Conservation (phyloP, 1,140 invertebrate species). For the Drosophila burlai region DNA sequence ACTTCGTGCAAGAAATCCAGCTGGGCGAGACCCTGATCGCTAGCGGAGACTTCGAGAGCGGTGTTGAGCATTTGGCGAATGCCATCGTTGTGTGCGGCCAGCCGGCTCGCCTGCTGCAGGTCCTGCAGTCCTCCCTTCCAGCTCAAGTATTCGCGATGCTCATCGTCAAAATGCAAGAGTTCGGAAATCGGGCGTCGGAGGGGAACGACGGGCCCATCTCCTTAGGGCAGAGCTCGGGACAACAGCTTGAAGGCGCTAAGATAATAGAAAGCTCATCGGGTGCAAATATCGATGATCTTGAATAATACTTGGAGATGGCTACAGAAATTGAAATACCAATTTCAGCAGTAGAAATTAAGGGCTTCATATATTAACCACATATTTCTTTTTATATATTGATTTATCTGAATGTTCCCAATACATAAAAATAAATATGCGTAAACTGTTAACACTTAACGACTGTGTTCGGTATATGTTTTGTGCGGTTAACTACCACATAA, state of each 20-base stretch:
- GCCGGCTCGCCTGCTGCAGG: conserved; percentile 95
- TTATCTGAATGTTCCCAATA: conserved; percentile 53
- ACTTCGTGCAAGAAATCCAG: conserved; percentile 89
- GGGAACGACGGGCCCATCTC: conserved; percentile 54
- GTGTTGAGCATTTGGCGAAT: conserved; percentile 97
- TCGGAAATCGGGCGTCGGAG: conserved; percentile 75
- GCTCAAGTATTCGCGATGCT: conserved; percentile 95
- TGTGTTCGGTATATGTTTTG: conserved; percentile 23
- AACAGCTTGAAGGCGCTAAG: conserved; percentile 51
- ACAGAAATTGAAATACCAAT: conserved; percentile 54
- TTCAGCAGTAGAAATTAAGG: conserved; percentile 67
- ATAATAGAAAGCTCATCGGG: conserved; percentile 66
- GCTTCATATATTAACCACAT: conserved; percentile 52
- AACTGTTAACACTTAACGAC: conserved; percentile 43
- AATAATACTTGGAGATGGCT: conserved; percentile 65
- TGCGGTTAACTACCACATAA: not conserved
- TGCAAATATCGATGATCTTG: conserved; percentile 75
- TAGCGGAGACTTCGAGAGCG: conserved; percentile 93
- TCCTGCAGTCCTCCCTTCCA: conserved; percentile 96
- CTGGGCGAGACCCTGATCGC: conserved; percentile 95
- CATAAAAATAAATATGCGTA: conserved; percentile 57
- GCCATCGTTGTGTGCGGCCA: conserved; percentile 98
- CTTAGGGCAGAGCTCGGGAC: conserved; percentile 38
- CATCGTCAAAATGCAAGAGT: conserved; percentile 92
- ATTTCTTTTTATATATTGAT: conserved; percentile 57